Percentiles rank a stretch among this genome's conserved stretches.
Evolutionary conservation across 2,797 vertebrate genomes (phyloP).

Genomic region (Hirundo rustica): DNA sequence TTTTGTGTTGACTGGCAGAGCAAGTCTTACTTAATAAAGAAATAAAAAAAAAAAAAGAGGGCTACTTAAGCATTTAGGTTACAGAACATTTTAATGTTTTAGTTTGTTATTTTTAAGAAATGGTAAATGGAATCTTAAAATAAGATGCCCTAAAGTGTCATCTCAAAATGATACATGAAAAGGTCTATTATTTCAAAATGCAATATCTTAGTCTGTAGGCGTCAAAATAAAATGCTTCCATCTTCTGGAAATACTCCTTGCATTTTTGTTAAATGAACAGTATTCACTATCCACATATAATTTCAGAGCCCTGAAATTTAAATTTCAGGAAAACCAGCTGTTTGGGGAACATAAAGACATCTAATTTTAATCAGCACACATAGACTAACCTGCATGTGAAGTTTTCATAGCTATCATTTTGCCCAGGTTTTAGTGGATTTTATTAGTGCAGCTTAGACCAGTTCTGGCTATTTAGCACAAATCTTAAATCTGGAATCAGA

Average conservation of each 20-base stretch:
- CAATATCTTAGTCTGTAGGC: not conserved
- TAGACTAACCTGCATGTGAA: not conserved
- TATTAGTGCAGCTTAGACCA: not conserved
- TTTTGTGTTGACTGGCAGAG: not conserved
- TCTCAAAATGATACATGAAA: not conserved
- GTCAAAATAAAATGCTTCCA: not conserved
- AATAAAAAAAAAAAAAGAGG: too few relatives aligned
- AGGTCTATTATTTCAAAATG: not conserved
- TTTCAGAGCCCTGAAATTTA: not conserved
- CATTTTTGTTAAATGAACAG: not conserved
- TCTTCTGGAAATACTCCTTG: not conserved
- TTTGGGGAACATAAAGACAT: not conserved
- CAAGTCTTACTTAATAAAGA: not conserved
- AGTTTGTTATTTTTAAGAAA: not conserved
- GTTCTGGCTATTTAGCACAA: not conserved
- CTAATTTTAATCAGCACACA: not conserved
- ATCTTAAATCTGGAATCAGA: not conserved
- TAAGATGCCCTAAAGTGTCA: not conserved
- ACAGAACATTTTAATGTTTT: not conserved
- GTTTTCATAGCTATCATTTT: not conserved
- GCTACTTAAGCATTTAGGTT: not conserved
- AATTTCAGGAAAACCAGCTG: not conserved
- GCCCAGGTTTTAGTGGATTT: not conserved
- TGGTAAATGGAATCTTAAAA: not conserved
- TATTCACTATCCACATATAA: not conserved